These are phyloP conservation scores for Pemphredon lugubris DNA, from an alignment of 2,888 invertebrate species.

Conservation along the genomic window DNA sequence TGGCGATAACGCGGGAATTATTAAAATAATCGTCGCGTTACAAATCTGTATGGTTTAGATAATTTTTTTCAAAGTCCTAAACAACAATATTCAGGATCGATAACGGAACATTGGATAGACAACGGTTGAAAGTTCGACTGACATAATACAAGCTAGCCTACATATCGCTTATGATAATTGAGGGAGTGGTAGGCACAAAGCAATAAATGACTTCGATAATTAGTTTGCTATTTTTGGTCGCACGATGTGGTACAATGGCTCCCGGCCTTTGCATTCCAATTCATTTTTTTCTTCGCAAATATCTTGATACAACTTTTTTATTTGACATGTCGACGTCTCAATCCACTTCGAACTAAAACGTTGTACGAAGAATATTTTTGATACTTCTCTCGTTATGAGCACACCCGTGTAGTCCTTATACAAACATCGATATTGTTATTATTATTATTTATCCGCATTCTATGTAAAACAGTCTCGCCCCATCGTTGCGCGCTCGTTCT, in stretches of 20 bases:
- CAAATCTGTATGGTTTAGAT: too few relatives aligned
- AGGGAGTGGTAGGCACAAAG: conserved; percentile 14
- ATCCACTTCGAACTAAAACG: background rate
- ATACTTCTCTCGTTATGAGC: background rate
- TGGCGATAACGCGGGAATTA: too few relatives aligned
- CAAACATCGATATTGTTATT: too few relatives aligned
- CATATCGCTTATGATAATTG: conserved; percentile 32
- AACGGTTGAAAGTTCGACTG: conserved; percentile 21
- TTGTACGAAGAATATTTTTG: background rate
- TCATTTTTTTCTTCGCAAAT: background rate
- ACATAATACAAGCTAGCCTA: conserved; percentile 2
- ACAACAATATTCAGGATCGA: too few relatives aligned
- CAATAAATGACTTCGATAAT: conserved; percentile 21
- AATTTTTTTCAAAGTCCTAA: too few relatives aligned
- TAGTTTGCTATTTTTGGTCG: conserved; percentile 3
- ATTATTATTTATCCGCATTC: too few relatives aligned
- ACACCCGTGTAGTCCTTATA: background rate
- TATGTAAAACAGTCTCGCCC: conserved; percentile 1
- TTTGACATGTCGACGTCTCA: background rate
- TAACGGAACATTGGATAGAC: too few relatives aligned
- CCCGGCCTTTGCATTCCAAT: background rate
- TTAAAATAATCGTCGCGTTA: too few relatives aligned
- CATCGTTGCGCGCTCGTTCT: background rate
- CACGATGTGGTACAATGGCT: background rate
- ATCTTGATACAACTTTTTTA: background rate